A percentile compares a stretch with the other conserved stretches of the same genome.
These are phyloP conservation scores for Scaptomyza polygonia DNA, from an alignment of 2,888 invertebrate genomes.

Conservation along the genomic window DNA sequence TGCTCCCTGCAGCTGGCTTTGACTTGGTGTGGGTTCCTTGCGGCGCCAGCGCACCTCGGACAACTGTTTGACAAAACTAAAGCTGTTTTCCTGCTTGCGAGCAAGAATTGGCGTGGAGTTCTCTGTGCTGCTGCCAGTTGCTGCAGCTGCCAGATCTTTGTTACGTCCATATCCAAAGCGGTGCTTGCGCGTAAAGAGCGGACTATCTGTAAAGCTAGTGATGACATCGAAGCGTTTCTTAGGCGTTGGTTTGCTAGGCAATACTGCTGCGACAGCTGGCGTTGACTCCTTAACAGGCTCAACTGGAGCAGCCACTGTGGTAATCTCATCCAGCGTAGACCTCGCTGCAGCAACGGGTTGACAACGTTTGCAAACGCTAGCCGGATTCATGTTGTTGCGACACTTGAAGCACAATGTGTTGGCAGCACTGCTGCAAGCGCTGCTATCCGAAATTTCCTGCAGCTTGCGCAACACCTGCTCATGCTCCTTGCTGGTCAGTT, in stretches of 20 bases:
- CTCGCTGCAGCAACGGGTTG: constrained; percentile 49
- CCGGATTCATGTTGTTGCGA: constrained; percentile 73
- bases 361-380: constrained; percentile 79
- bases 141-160: constrained; percentile 65
- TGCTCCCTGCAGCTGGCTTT: constrained; percentile 38
- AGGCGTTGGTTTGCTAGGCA: constrained; percentile 53
- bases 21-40: constrained; percentile 76
- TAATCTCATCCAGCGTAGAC: constrained; percentile 61
- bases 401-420: constrained; percentile 79
- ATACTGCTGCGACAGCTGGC: constrained; percentile 12
- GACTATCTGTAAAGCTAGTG: constrained; percentile 84
- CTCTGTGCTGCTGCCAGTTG: constrained; percentile 67
- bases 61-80: constrained; percentile 83
- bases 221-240: constrained; percentile 84
- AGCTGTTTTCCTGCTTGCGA: constrained; percentile 82
- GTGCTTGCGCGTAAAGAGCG: constrained; percentile 84
- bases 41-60: constrained; percentile 83
- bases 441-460: constrained; percentile 82
- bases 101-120: constrained; percentile 81
- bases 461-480: constrained; percentile 80
- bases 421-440: constrained; percentile 74
- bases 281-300: constrained; percentile 46
- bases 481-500: constrained; percentile 71
- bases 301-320: constrained; percentile 23
- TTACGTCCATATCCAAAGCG: constrained; percentile 82